Evolutionary conservation across 2,113 vertebrate genomes (phyloP).

Genomic region (Hirundichthys speculiger): DNA sequence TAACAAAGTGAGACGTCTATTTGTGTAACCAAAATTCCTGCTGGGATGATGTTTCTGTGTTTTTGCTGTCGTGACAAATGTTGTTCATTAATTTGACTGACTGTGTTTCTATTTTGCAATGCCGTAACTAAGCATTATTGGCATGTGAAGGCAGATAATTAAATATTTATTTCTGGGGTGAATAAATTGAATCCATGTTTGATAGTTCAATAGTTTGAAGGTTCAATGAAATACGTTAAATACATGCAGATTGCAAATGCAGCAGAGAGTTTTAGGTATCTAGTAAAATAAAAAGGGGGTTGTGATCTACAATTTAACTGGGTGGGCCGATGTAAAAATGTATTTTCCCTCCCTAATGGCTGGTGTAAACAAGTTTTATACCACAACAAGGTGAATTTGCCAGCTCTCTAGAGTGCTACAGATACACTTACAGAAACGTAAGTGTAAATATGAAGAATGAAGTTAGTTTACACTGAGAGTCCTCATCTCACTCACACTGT

Average conservation of each 20-base stretch:
- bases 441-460: constrained; percentile 6
- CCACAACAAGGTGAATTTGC: background rate
- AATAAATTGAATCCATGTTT: constrained; percentile 21
- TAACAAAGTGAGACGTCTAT: too few species aligned
- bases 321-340: background rate
- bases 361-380: background rate
- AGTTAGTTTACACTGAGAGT: constrained; percentile 25
- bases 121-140: too few species aligned
- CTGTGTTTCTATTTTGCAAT: too few species aligned
- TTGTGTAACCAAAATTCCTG: too few species aligned
- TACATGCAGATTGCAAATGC: constrained; percentile 2
- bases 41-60: too few species aligned
- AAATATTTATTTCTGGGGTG: too few species aligned
- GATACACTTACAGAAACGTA: constrained; percentile 5
- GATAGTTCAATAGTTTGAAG: constrained; percentile 1
- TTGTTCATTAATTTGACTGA: too few species aligned
- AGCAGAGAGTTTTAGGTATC: background rate
- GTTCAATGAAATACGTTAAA: background rate
- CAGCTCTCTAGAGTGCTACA: background rate
- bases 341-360: constrained; percentile 6
- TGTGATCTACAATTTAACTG: constrained; percentile 21
- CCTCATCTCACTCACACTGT: constrained; percentile 27
- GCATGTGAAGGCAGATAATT: too few species aligned
- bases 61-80: too few species aligned
- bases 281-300: constrained; percentile 7